Conservation (phyloP, 2,888 invertebrate species). For the Megalurothrips usitatus region DNA sequence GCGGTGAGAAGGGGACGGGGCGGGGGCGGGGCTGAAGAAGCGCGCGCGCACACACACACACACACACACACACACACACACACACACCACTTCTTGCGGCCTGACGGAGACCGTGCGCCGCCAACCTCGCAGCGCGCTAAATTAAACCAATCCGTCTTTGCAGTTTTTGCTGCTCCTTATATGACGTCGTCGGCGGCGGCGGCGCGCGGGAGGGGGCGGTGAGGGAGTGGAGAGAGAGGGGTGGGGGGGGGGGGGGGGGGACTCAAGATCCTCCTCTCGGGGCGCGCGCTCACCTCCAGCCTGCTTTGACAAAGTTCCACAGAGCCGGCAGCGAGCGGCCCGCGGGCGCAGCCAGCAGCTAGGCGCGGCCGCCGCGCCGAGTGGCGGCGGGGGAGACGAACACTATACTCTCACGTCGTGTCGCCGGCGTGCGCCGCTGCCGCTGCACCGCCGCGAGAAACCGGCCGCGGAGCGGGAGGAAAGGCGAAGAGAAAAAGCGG, state of each 20-base stretch:
- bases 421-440: no score
- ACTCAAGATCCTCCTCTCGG: neutral
- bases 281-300: neutral
- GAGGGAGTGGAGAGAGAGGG: neutral
- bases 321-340: neutral
- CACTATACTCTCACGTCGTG: no score
- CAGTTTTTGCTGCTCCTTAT: neutral
- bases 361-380: no score
- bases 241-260: neutral
- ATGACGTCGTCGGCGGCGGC: neutral
- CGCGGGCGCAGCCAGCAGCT: no score
- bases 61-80: neutral
- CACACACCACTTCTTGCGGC: neutral
- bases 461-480: no score
- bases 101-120: constrained; percentile 32
- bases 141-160: constrained; percentile 25
- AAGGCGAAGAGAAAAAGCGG: no score
- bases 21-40: neutral
- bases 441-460: no score
- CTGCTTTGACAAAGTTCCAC: neutral
- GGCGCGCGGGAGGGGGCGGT: neutral
- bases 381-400: no score
- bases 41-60: neutral
- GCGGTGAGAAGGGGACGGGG: neutral
- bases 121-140: constrained; percentile 15